phyloP scores from a whole-genome alignment of 2,888 invertebrate genomes.

The Pollenia griseotomentosa region DNA sequence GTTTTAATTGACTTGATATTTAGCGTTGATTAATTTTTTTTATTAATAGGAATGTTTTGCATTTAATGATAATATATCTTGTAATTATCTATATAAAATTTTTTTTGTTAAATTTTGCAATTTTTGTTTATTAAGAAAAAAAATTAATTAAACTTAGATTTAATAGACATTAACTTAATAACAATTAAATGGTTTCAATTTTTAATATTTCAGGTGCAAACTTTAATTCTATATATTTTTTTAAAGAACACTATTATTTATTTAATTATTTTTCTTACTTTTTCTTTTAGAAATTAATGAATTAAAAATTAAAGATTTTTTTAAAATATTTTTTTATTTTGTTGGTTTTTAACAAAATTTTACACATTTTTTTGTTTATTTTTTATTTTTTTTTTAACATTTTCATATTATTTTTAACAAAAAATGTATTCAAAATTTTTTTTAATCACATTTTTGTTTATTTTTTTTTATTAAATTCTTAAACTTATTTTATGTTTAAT shows the following conservation, averaged over 20 bases:
- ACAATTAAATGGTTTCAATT: neutral
- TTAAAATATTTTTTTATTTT: slow-evolving; percentile 11
- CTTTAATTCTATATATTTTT: neutral
- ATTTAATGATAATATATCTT: no score
- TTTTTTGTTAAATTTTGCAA: no score
- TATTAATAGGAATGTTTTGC: no score
- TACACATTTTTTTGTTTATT: neutral
- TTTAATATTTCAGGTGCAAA: slow-evolving; percentile 47
- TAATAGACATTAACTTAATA: no score
- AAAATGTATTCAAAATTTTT: neutral
- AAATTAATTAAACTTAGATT: no score
- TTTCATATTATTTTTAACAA: slow-evolving; percentile 5
- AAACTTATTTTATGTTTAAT: neutral
- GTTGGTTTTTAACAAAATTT: neutral
- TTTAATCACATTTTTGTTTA: neutral
- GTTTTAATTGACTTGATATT: neutral
- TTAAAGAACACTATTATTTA: neutral
- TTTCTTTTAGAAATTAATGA: neutral
- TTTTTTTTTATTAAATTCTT: neutral
- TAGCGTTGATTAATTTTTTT: neutral
- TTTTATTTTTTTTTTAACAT: slow-evolving; percentile 1
- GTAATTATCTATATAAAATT: no score
- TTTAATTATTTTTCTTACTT: slow-evolving; percentile 41
- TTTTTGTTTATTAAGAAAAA: neutral
- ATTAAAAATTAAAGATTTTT: neutral